Evolutionary conservation across 2,888 invertebrate species (phyloP), one percentile per base, ranked within the genome.

Genomic region (Lutraria lutraria): DNA sequence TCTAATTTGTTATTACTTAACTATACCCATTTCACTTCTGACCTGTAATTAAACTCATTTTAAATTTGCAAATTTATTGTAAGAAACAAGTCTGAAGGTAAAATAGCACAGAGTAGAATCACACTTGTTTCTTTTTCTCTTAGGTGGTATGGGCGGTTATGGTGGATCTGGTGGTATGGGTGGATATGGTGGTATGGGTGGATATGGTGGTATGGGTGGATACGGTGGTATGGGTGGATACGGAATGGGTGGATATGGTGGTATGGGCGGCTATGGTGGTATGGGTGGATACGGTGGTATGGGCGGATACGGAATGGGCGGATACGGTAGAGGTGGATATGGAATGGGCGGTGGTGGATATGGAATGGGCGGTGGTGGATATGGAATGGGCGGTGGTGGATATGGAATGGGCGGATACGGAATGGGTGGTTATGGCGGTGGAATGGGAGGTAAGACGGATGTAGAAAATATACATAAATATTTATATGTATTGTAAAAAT

Each of bases 181-280:
- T 4, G 63, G 63, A 25, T 25, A 25, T 6, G n/a, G n/a, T 10
- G 63, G 60, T 19, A 60, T 60, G 60, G 60, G 60, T 21, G 60
- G 60, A 60, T n/a, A n/a, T 19, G 60, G 60, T 60, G 60, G 63
- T 6, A 68, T 68, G 63, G 60, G 60, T n/a, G 60, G 60, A 60
- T 68, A 68, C 25, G 60, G 63, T 63, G 63, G 63, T 0, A 68
- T 68, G 63, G 60, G 60, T n/a, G 60, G 60, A 60, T 68, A 68
- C 25, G 63, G 63, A 10, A 25, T n/a, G 15, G 15, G 19, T 13
- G 56, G 56, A 8, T 43, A 43, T 8, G 25, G 63, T 21, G 60
- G 60, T 21, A 60, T 60, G 60, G 60, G 60, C 60, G 60, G 60
- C 6, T 68, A 68, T 6, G n/a, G n/a, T 25, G 25, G 63, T 25